phyloP scores from a whole-genome alignment of 2,113 vertebrate genomes.

The Jacana jacana region DNA sequence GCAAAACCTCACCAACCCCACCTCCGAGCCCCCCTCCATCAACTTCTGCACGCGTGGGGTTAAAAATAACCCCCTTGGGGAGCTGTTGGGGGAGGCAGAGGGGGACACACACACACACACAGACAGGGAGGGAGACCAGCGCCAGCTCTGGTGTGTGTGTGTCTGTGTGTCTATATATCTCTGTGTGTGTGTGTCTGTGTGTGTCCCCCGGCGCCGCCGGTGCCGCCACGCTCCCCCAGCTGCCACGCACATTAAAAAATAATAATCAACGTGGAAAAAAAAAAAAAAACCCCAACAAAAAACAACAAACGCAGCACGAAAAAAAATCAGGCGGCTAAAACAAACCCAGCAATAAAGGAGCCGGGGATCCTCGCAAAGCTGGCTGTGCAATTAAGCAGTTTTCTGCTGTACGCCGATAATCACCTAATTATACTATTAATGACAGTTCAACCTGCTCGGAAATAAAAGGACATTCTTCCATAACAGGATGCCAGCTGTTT shows the following conservation, averaged over 20 bases:
- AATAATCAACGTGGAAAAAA: conserved; percentile 48
- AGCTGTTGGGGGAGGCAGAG: too few species aligned
- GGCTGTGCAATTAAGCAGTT: conserved; percentile 83
- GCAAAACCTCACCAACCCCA: background rate
- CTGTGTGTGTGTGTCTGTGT: background rate
- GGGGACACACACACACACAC: background rate
- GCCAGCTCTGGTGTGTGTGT: background rate
- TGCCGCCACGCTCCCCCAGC: conserved; percentile 49
- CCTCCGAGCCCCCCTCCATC: background rate
- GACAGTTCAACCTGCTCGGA: conserved; percentile 84
- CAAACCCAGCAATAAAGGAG: conserved; percentile 77
- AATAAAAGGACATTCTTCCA: conserved; percentile 82
- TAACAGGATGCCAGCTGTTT: conserved; percentile 83
- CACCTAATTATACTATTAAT: conserved; percentile 88
- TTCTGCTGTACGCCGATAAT: conserved; percentile 83
- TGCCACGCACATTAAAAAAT: conserved; percentile 69
- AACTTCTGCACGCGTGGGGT: background rate
- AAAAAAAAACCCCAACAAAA: background rate
- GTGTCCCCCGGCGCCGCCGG: background rate
- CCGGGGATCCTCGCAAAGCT: conserved; percentile 68
- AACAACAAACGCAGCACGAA: conserved; percentile 66
- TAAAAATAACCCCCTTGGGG: background rate
- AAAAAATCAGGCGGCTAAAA: conserved; percentile 73
- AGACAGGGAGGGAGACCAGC: background rate
- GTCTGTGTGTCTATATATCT: background rate